Evolutionary conservation across 2,113 vertebrate genomes (phyloP), one percentile per base, ranked within the genome.

Genomic region (Acanthisitta chloris): DNA sequence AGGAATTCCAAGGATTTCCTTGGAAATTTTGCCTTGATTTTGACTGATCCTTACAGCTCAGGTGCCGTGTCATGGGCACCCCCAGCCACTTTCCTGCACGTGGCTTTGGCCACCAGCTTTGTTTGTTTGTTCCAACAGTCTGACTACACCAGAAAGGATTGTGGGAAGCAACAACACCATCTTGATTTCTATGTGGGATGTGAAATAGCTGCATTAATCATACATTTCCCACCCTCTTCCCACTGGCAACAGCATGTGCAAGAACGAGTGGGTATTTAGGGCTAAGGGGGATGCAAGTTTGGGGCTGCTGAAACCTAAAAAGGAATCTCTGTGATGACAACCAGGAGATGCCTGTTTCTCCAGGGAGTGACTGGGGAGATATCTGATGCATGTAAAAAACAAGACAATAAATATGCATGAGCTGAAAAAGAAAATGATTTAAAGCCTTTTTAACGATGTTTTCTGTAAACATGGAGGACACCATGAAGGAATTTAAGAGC

Each of bases 151-250:
- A 92, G 91, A 66, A 71, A 58, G 33, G 55, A 18, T 17, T 77
- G 81, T 54, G 10, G 86, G 83, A 85, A 89, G 64, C 38, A 70
- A 8, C 20, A 72, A 2, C 91, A 80, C 33, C 46, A 5, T 70
- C 83, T 52, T 65, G 71, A 33, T 81, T 81, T 89, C 69, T 66
- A 4, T 24, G 94, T 94, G 83, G 91, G 93, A 92, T 78, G 86
- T 86, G 93, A 93, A 82, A 80, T 21, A 49, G 25, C 16, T 33
- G 66, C 82, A 74, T 94, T 65, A 65, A 86, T 92, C 83, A 65
- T 36, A 57, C 62, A 36, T 77, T 86, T 88, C 64, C 80, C 76
- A 86, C 52, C 86, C 19, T 34, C 93, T 81, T 90, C 72, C 91
- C 90, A 84, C 83, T 78, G 81, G 38, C 67, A 89, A 42, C 76